Base-by-base conservation (phyloP, 1,140 invertebrate genomes). In the Anadara kagoshimensis region DNA sequence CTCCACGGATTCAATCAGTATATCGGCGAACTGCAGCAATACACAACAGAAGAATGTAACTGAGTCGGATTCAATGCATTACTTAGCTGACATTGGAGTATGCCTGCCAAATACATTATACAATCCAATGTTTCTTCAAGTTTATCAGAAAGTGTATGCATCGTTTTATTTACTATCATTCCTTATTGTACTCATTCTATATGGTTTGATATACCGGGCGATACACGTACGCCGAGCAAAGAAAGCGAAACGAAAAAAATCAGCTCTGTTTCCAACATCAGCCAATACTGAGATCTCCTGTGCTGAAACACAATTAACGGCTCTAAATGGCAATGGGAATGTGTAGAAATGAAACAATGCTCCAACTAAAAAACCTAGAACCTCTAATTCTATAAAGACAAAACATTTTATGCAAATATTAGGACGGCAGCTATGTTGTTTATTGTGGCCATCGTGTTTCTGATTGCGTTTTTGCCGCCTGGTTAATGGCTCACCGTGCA, bases 361-460 rank as follows among this genome's bases (percentile, higher is more conserved):
- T 20, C 36, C 12, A 20, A 69, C 47, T 47, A 65, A 45, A 44
- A 56, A 18, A n/a, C 24, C 45, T 61, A 73, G 57, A 64, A 73
- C 51, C 18, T 54, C 29, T 36, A 56, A 36, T 47, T 69, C 63
- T 20, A 67, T 78, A 78, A 78, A 58, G 82, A 83, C 63, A 83
- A 83, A 65, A 77, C 78, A 24, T 81, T 79, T 53, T 72, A 80
- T 56, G 85, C 85, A 45, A 87, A 87, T 63, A 83, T 87, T 51
- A 71, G 83, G 64, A 86, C 85, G 24, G 86, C 86, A 0, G 73
- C 82, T 14, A 87, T 86, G 84, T 70, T 87, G 44, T 87, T 87
- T 74, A 84, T 86, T 8, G 87, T 88, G 0, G 87, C 86, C 3
- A 45, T 87, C 14, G 85, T 85, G n/a, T 88, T 86, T 70, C 67